Evolutionary conservation across 2,797 vertebrate genomes (phyloP).

Genomic region (Danio jaintianensis): DNA sequence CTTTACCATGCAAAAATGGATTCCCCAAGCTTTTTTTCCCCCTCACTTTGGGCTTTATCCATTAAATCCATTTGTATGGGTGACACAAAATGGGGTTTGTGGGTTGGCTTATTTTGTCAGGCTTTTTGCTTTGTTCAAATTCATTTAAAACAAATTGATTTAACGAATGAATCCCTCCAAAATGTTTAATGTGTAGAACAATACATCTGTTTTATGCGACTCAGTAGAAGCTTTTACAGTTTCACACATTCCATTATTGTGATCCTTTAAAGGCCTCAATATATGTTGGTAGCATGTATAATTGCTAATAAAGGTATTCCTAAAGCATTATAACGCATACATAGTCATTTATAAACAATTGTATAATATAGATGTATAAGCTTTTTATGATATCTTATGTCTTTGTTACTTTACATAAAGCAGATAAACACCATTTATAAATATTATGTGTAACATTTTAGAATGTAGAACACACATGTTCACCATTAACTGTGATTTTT

Average conservation of each 20-base stretch:
- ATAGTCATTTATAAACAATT: no score
- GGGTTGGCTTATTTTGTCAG: conserved; percentile 18
- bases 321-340: neutral
- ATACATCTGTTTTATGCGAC: neutral
- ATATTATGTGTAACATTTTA: no score
- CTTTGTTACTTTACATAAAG: no score
- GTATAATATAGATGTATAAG: no score
- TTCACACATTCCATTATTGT: neutral
- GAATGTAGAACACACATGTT: no score
- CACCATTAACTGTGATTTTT: no score
- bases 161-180: neutral
- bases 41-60: conserved; percentile 20
- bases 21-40: conserved; percentile 18
- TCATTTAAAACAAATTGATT: neutral
- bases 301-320: no score
- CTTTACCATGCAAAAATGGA: conserved; percentile 26
- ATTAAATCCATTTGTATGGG: conserved; percentile 27
- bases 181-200: neutral
- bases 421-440: no score
- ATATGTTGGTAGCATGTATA: neutral
- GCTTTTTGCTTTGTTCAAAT: conserved; percentile 16
- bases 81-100: neutral
- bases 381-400: no score
- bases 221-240: neutral
- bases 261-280: neutral